Evolutionary conservation across 1,140 invertebrate genomes (phyloP).

Genomic region (Helicorthomorpha holstii): DNA sequence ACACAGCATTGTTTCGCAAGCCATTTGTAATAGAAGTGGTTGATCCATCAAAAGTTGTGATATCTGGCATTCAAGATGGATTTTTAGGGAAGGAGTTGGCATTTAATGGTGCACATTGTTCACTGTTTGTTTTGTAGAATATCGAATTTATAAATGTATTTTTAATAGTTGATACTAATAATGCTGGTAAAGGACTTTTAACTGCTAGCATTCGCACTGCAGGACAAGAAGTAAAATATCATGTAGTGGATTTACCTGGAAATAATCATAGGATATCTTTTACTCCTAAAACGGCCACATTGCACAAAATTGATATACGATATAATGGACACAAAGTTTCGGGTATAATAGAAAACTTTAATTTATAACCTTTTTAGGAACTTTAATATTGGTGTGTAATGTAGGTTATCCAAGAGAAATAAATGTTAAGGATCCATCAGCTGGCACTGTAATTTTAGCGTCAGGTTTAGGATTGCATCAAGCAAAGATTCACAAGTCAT

Average conservation of each 20-base stretch:
- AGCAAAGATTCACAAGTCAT: constrained; percentile 53
- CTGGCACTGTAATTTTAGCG: constrained; percentile 54
- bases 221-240: constrained; percentile 56
- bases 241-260: constrained; percentile 35
- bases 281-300: constrained; percentile 57
- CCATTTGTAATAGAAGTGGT: constrained; percentile 60
- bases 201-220: constrained; percentile 57
- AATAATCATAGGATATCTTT: constrained; percentile 51
- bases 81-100: constrained; percentile 64
- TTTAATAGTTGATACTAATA: constrained; percentile 44
- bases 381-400: constrained; percentile 4
- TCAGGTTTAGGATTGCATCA: constrained; percentile 66
- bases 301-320: constrained; percentile 59
- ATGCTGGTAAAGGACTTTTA: constrained; percentile 56
- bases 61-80: constrained; percentile 58
- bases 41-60: constrained; percentile 61
- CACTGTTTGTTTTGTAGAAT: not conserved
- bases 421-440: constrained; percentile 36
- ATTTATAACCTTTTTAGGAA: not conserved
- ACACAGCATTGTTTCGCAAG: constrained; percentile 36
- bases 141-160: constrained; percentile 3
- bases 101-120: constrained; percentile 46
- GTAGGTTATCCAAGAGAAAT: constrained; percentile 34
- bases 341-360: constrained; percentile 16
- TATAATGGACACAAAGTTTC: constrained; percentile 44